phyloP scores from a whole-genome alignment of 35 echinoderm and acorn worm species.

The Ptychodera flava region DNA sequence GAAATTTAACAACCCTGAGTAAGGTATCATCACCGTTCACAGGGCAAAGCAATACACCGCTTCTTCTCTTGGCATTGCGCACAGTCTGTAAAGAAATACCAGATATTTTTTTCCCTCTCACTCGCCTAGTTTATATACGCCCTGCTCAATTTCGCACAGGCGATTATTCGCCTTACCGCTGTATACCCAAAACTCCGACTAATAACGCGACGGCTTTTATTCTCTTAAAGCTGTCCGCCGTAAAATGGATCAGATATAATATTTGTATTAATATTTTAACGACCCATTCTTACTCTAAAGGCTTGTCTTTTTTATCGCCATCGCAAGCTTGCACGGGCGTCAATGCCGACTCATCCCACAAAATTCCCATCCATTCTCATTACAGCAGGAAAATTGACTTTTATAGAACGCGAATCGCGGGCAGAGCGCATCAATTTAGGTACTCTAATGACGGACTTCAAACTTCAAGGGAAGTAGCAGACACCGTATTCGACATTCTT shows the following conservation, averaged over 20 bases:
- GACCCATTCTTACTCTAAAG: neutral
- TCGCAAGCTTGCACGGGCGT: neutral
- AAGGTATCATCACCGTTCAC: too few relatives aligned
- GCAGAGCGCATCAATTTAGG: neutral
- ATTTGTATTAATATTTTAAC: conserved; percentile 2
- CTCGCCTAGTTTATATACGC: too few relatives aligned
- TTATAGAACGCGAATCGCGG: neutral
- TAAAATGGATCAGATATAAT: neutral
- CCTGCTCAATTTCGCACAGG: too few relatives aligned
- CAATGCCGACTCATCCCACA: neutral
- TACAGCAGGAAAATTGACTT: neutral
- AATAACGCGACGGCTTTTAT: neutral
- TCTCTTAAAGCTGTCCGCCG: neutral
- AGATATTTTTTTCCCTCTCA: too few relatives aligned
- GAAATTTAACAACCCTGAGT: too few relatives aligned
- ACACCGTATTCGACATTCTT: neutral
- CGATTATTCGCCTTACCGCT: too few relatives aligned
- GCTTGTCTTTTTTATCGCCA: neutral
- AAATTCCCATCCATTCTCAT: neutral
- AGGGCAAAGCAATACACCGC: too few relatives aligned
- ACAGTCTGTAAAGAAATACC: too few relatives aligned
- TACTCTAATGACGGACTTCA: neutral
- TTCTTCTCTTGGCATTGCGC: too few relatives aligned
- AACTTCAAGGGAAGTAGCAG: neutral
- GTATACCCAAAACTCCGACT: too few relatives aligned